Base-by-base conservation (phyloP, 2,888 invertebrate genomes). In the Alviniconcha strummeri region DNA sequence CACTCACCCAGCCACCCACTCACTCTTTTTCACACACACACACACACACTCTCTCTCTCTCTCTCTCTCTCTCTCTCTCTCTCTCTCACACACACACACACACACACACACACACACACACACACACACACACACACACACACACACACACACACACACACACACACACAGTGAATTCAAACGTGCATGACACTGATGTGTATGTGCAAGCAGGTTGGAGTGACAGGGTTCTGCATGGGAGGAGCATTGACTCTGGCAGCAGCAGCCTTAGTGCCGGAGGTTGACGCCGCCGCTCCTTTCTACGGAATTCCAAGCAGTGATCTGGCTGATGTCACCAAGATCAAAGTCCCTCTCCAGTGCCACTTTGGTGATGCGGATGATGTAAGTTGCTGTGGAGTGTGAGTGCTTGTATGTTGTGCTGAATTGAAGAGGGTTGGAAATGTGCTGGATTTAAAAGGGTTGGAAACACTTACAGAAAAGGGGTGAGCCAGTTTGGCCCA, bases 221-320 rank as follows among this genome's bases (percentile, higher is more conserved):
- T 92, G n/a, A 91, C 91, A 1, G 93, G 93, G 9, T 93, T 92
- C 88, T 92, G 93, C 84, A 92, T 93, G 92, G 93, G 93, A 36
- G 92, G 93, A 8, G 93, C 92, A 7, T 85, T 93, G 60, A 83
- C 88, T 19, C 82, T 92, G 69, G 91, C 90, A 1, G 87, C 90
- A 0, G 87, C 90, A 0, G 92, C 87, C 0, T 81, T 88, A 6
- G 84, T 91, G 5, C 83, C 86, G 13, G 91, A 91, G 56, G 86
- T 92, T 17, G 89, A 89, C 56, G 93, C 92, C 0, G 87, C 91
- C 3, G 91, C 90, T 7, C 92, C 92, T 0, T 93, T 93, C 86
- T 93, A 93, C 76, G 93, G 93, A 1, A 91, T 91, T 74, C 91
- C 92, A 8, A 82, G 84, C 0, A 82, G 87, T 2, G 84, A 87